phyloP scores from a whole-genome alignment of 2,113 vertebrate species.

The Engystomops pustulosus region DNA sequence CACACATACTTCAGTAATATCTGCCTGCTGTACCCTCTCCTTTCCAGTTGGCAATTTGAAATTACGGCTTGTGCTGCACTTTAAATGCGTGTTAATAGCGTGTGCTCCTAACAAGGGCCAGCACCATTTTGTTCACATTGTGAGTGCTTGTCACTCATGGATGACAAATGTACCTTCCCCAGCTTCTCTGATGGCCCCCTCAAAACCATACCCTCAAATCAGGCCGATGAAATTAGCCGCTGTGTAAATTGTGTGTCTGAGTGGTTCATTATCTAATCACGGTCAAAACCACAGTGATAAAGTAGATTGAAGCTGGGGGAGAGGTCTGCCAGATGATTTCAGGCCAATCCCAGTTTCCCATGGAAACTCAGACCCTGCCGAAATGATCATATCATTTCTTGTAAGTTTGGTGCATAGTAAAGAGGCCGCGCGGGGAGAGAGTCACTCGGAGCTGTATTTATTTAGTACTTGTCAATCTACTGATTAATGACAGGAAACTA shows the following conservation, averaged over 20 bases:
- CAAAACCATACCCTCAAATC: constrained; percentile 88
- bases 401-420: constrained; percentile 62
- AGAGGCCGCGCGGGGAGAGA: not conserved
- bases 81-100: constrained; percentile 88
- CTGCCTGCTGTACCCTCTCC: constrained; percentile 83
- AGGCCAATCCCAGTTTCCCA: constrained; percentile 77
- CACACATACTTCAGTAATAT: constrained; percentile 84
- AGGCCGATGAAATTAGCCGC: constrained; percentile 88
- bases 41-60: constrained; percentile 85
- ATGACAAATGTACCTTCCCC: constrained; percentile 87
- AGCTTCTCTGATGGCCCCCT: constrained; percentile 81
- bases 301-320: constrained; percentile 86
- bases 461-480: constrained; percentile 37
- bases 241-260: constrained; percentile 94
- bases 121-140: constrained; percentile 79
- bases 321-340: constrained; percentile 85
- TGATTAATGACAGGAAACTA: constrained; percentile 32
- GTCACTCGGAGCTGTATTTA: not conserved
- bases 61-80: constrained; percentile 85
- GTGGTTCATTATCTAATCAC: constrained; percentile 99
- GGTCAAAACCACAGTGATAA: constrained; percentile 88
- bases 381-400: constrained; percentile 73
- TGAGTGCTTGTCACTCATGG: constrained; percentile 86
- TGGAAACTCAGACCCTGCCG: constrained; percentile 75
- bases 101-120: constrained; percentile 84